Conservation (phyloP, 2,888 invertebrate genomes). For the Ryuthela nishihirai region DNA sequence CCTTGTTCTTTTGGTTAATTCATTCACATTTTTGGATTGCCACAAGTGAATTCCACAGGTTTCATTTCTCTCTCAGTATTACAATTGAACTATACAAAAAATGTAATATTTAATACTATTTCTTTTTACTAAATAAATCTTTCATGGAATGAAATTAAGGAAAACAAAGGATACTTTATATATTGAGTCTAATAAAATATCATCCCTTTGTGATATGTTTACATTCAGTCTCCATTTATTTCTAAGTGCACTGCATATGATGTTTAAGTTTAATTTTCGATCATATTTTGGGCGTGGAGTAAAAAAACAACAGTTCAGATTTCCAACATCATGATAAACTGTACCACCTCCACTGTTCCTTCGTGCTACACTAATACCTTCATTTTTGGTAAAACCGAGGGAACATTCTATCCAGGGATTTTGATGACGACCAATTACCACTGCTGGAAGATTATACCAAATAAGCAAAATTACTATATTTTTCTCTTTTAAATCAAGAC, state of each 20-base stretch:
- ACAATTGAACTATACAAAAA: too few species aligned
- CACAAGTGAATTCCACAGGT: too few species aligned
- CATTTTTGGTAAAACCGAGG: slow-evolving; percentile 61
- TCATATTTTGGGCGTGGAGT: slow-evolving; percentile 77
- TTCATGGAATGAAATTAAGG: not conserved
- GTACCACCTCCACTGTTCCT: slow-evolving; percentile 94
- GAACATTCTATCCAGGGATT: slow-evolving; percentile 95
- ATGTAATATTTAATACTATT: too few species aligned
- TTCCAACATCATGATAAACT: slow-evolving; percentile 93
- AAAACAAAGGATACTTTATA: slow-evolving; percentile 48
- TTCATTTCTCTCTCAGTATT: too few species aligned
- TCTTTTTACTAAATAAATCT: slow-evolving; percentile 2
- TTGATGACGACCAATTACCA: slow-evolving; percentile 94
- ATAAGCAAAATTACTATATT: slow-evolving; percentile 70
- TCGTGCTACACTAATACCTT: slow-evolving; percentile 72
- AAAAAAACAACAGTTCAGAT: slow-evolving; percentile 89
- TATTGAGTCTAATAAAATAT: slow-evolving; percentile 70
- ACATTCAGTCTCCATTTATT: slow-evolving; percentile 75
- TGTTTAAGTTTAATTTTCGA: slow-evolving; percentile 78
- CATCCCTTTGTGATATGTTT: slow-evolving; percentile 74
- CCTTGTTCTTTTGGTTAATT: too few species aligned
- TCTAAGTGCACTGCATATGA: slow-evolving; percentile 76
- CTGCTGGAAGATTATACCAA: slow-evolving; percentile 90
- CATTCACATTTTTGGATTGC: too few species aligned
- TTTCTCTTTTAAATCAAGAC: slow-evolving; percentile 76